Evolutionary conservation across 2,888 invertebrate genomes (phyloP), one percentile per base, ranked within the genome.

Genomic region (Pristionchus entomophagus): DNA sequence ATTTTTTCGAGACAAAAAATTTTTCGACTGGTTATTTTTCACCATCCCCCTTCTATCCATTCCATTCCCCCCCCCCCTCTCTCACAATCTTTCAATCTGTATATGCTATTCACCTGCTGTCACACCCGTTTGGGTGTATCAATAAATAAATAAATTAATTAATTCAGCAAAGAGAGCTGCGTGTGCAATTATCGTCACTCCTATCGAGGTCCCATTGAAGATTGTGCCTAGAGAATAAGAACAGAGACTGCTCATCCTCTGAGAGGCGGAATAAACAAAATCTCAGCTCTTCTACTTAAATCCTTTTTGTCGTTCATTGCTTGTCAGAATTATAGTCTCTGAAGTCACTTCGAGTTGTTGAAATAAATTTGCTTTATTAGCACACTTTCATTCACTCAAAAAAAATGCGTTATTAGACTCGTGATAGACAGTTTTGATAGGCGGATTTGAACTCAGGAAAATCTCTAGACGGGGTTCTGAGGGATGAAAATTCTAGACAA

Each of bases 381-480:
- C 41, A n/a, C 26, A 22, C 38, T n/a, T n/a, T n/a, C n/a, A n/a
- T n/a, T 73, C 41, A 45, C 41, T 45, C 73, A 73, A 41, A 73
- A 8, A 73, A 73, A 73, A 73, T 73, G 73, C 73, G 73, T 73
- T 73, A 73, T 73, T 73, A 73, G 73, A 73, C 73, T 73, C 73
- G 73, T 73, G 41, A n/a, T 41, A 45, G 73, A 45, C 38, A 73
- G 5, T n/a, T 19, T 41, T 45, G 73, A 73, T 73, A 73, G 73
- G 73, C 45, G 45, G 22, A 73, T 41, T 45, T 73, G 73, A 45
- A 73, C 38, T 73, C 41, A 73, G 22, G 38, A 41, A 73, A 73
- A 73, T 41, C 73, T 73, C 73, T 73, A 73, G 73, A 12, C 73
- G 65, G 65, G 8, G 17, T 73, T 73, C 73, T 73, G 26, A 19